Percentiles rank a stretch among this genome's conserved stretches.
phyloP scores from a whole-genome alignment of 2,888 invertebrate species.

The Acrobasis suavella region DNA sequence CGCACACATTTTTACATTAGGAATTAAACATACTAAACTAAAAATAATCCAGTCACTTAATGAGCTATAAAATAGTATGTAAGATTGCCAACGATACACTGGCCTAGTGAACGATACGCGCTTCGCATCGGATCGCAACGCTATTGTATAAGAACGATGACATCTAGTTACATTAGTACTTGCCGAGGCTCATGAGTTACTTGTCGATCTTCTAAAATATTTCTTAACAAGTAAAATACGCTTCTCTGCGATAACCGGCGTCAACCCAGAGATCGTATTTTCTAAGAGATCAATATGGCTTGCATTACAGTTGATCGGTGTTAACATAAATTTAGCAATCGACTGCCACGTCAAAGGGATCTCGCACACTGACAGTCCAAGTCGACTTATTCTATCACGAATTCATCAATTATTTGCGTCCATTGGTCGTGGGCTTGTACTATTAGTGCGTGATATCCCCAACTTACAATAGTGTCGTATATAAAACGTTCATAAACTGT shows the following conservation, averaged over 20 bases:
- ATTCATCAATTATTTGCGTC: no score
- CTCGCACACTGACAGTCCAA: no score
- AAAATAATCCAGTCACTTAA: slow-evolving; percentile 80
- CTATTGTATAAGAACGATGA: slow-evolving; percentile 57
- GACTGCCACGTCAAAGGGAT: slow-evolving; percentile 50
- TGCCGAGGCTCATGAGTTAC: slow-evolving; percentile 68
- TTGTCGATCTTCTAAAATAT: slow-evolving; percentile 66
- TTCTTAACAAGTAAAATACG: slow-evolving; percentile 67
- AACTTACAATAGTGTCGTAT: slow-evolving; percentile 52
- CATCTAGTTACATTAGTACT: slow-evolving; percentile 58
- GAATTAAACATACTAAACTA: slow-evolving; percentile 74
- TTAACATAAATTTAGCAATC: slow-evolving; percentile 51
- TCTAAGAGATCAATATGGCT: slow-evolving; percentile 78
- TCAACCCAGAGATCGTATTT: slow-evolving; percentile 51
- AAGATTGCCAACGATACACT: slow-evolving; percentile 79
- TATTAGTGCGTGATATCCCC: no score
- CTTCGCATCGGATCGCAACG: slow-evolving; percentile 40
- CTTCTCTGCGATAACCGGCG: slow-evolving; percentile 45
- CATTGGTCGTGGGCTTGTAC: no score
- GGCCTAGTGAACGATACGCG: slow-evolving; percentile 60
- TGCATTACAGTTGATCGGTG: slow-evolving; percentile 58
- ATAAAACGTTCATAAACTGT: slow-evolving; percentile 39
- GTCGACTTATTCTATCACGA: no score
- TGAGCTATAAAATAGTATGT: slow-evolving; percentile 74
- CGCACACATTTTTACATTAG: slow-evolving; percentile 79